phyloP scores from a whole-genome alignment of 1,140 invertebrate species.

The Drosophila lini region DNA sequence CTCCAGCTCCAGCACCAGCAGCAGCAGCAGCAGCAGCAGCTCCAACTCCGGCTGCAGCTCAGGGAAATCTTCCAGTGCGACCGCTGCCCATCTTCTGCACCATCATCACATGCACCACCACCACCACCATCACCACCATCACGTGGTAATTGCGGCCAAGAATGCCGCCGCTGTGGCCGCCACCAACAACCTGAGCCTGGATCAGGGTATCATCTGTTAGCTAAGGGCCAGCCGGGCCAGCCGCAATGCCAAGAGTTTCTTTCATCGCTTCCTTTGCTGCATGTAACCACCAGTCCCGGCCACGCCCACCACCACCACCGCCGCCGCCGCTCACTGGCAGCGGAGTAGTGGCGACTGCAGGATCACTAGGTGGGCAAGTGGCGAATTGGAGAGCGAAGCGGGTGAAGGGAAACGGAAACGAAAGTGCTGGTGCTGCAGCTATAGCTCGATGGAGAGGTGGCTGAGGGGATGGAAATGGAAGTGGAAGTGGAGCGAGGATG shows the following conservation, averaged over 20 bases:
- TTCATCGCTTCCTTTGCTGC: constrained; percentile 83
- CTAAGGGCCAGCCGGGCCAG: constrained; percentile 83
- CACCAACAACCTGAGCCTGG: constrained; percentile 78
- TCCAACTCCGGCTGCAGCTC: constrained; percentile 22
- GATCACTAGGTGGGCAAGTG: constrained; percentile 21
- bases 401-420: not conserved
- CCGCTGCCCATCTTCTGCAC: constrained; percentile 56
- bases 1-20: constrained; percentile 14
- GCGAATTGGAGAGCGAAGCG: constrained; percentile 2
- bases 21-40: not conserved
- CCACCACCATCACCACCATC: constrained; percentile 71
- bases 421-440: constrained; percentile 12
- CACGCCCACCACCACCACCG: constrained; percentile 2
- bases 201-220: constrained; percentile 84
- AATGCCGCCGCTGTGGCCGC: constrained; percentile 65
- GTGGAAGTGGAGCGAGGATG: constrained; percentile 17
- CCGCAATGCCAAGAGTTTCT: constrained; percentile 84
- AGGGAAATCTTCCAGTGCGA: constrained; percentile 37
- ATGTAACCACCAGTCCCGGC: constrained; percentile 67
- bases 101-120: constrained; percentile 75
- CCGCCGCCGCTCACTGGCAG: constrained; percentile 10
- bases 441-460: constrained; percentile 3
- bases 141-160: constrained; percentile 72
- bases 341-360: constrained; percentile 15
- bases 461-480: constrained; percentile 10